A percentile compares a stretch with the other conserved stretches of the same genome.
Evolutionary conservation across 2,888 invertebrate species (phyloP).

Genomic region (Tineola bisselliella): DNA sequence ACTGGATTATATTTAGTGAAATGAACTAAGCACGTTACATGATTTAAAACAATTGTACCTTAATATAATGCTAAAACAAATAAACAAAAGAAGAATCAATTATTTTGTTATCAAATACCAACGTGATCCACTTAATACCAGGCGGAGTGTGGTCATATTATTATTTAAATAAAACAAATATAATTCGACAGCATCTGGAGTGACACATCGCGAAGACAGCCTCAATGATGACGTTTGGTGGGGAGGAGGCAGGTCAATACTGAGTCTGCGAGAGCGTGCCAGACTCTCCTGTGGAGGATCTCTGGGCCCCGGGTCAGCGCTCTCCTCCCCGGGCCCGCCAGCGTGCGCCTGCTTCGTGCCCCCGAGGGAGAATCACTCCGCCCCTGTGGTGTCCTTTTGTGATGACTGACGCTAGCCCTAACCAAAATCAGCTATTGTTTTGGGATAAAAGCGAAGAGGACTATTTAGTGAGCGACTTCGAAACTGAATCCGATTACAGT

Average conservation of each 20-base stretch:
- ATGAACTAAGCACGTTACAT: too few species aligned
- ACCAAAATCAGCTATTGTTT: conserved; percentile 20
- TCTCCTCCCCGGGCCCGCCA: conserved; percentile 52
- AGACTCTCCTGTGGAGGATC: conserved; percentile 52
- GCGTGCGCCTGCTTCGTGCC: conserved; percentile 57
- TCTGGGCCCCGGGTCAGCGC: conserved; percentile 46
- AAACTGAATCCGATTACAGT: background rate
- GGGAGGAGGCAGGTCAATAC: conserved; percentile 38
- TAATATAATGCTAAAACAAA: too few species aligned
- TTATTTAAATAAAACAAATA: too few species aligned
- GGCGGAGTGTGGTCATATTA: too few species aligned
- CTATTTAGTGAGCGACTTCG: background rate
- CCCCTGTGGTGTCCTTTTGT: conserved; percentile 70
- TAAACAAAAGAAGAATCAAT: too few species aligned
- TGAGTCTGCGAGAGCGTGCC: conserved; percentile 48
- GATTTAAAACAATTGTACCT: too few species aligned
- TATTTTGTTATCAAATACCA: too few species aligned
- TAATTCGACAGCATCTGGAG: conserved; percentile 33
- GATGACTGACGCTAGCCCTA: conserved; percentile 51
- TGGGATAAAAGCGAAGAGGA: conserved; percentile 20
- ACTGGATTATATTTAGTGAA: too few species aligned
- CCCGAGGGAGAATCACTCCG: conserved; percentile 63
- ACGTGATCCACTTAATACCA: too few species aligned
- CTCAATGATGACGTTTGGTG: conserved; percentile 29
- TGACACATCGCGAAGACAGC: conserved; percentile 24